Percentiles rank a stretch among this genome's conserved stretches.
phyloP scores from a whole-genome alignment of 1,140 invertebrate species.

The Nomia melanderi region DNA sequence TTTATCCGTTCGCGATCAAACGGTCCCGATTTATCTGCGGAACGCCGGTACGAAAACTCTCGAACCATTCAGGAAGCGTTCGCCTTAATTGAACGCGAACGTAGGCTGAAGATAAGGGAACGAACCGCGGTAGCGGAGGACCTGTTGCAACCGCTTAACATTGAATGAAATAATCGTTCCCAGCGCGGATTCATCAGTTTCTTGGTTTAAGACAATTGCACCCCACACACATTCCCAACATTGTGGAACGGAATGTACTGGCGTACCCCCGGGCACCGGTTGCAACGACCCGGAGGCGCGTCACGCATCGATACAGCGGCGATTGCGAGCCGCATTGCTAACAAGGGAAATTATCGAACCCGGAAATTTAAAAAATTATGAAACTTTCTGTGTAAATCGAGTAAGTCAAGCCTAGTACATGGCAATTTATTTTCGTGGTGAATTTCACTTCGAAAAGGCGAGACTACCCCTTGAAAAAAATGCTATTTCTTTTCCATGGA shows the following conservation, averaged over 20 bases:
- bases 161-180: slow-evolving; percentile 4
- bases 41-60: neutral
- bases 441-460: too few species aligned
- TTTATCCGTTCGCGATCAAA: neutral
- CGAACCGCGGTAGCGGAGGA: neutral
- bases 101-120: neutral
- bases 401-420: too few species aligned
- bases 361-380: too few species aligned
- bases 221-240: neutral
- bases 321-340: too few species aligned
- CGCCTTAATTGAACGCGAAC: neutral
- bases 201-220: neutral
- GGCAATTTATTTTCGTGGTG: too few species aligned
- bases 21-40: neutral
- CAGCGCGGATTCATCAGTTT: neutral
- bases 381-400: too few species aligned
- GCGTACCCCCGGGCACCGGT: too few species aligned
- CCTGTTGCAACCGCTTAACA: neutral
- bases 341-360: too few species aligned
- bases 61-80: neutral
- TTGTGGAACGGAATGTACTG: slow-evolving; percentile 8
- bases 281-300: too few species aligned
- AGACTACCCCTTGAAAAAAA: too few species aligned
- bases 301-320: too few species aligned
- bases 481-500: too few species aligned